Evolutionary conservation across 1,140 invertebrate species (phyloP).

Genomic region (Brachionus sp.): DNA sequence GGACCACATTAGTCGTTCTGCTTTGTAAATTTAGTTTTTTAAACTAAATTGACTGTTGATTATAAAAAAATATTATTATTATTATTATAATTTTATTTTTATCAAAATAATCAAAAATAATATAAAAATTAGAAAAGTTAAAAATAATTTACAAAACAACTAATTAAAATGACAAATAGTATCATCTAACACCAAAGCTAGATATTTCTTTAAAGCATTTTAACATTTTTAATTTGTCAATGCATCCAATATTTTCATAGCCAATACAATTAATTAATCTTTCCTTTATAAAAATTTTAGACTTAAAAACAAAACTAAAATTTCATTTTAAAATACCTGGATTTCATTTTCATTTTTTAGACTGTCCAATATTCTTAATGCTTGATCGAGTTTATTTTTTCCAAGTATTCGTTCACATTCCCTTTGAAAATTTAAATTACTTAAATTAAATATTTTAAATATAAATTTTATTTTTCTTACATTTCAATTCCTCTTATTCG

Average conservation of each 20-base stretch:
- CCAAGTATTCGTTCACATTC: slow-evolving; percentile 57
- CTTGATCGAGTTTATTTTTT: slow-evolving; percentile 52
- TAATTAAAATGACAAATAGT: background rate
- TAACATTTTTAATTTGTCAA: background rate
- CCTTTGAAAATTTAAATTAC: slow-evolving; percentile 49
- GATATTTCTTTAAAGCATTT: background rate
- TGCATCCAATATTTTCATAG: background rate
- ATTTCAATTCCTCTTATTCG: background rate
- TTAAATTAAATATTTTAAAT: background rate
- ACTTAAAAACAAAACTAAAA: background rate
- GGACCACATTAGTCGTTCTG: too few relatives aligned
- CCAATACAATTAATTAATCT: background rate
- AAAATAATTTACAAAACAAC: background rate
- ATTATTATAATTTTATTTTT: background rate
- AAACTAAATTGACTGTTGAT: too few relatives aligned
- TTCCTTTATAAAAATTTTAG: background rate
- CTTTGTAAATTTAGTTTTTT: too few relatives aligned
- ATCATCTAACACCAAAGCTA: background rate
- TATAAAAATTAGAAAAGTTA: background rate
- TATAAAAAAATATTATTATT: background rate
- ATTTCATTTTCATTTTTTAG: slow-evolving; percentile 56
- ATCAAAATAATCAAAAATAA: background rate
- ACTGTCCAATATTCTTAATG: slow-evolving; percentile 56
- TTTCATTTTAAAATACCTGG: background rate
- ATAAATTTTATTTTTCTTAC: background rate